Percentiles rank a stretch among this genome's conserved stretches.
Conservation (phyloP, 2,797 vertebrate genomes). For the Enteromius anoplus region DNA sequence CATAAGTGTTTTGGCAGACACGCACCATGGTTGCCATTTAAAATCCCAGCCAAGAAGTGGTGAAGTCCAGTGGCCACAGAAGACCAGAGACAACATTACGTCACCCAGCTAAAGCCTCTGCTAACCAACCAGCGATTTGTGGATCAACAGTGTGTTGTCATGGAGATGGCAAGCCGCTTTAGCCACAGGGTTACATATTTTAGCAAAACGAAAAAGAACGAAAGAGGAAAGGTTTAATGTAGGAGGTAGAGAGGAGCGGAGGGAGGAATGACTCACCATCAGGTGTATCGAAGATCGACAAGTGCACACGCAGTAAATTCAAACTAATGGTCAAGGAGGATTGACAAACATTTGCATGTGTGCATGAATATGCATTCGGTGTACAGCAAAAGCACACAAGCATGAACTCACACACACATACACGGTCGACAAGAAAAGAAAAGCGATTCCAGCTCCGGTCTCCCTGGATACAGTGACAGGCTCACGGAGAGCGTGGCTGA, state of each 20-base stretch:
- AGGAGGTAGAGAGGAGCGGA: conserved; percentile 19
- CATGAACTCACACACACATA: conserved; percentile 31
- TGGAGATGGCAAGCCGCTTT: conserved; percentile 70
- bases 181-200: conserved; percentile 55
- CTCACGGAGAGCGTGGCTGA: conserved; percentile 26
- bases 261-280: conserved; percentile 37
- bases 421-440: conserved; percentile 29
- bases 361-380: conserved; percentile 18
- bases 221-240: conserved; percentile 21
- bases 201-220: conserved; percentile 39
- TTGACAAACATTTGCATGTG: conserved; percentile 15
- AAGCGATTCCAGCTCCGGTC: conserved; percentile 50
- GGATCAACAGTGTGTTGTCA: conserved; percentile 71
- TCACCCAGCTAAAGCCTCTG: conserved; percentile 63
- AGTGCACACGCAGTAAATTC: conserved; percentile 32
- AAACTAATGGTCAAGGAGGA: conserved; percentile 12
- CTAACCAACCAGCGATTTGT: conserved; percentile 68
- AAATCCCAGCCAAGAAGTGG: conserved; percentile 56
- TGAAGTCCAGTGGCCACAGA: conserved; percentile 58
- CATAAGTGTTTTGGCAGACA: conserved; percentile 50
- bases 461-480: conserved; percentile 58
- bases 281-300: conserved; percentile 22
- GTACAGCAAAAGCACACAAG: conserved; percentile 16
- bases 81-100: conserved; percentile 71
- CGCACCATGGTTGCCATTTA: conserved; percentile 51